Evolutionary conservation across 1,140 invertebrate species (phyloP).

Genomic region (Neodiprion pinetum): DNA sequence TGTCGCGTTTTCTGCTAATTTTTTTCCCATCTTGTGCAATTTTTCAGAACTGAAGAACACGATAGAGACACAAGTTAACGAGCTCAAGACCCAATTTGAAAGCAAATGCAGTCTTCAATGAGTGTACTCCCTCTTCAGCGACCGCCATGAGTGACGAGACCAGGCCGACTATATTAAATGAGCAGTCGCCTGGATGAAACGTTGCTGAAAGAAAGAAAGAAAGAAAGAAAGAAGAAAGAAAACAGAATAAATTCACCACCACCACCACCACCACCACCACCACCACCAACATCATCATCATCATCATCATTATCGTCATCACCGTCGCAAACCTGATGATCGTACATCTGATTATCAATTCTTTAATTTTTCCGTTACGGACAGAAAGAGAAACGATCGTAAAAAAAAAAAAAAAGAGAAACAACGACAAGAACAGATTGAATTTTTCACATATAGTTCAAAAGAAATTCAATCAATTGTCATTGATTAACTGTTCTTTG

Average conservation of each 20-base stretch:
- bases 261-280: constrained; percentile 8
- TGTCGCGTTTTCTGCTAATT: constrained; percentile 50
- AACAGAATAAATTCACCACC: constrained; percentile 24
- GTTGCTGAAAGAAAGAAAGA: constrained; percentile 21
- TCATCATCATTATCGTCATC: too few species aligned
- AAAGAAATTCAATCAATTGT: too few species aligned
- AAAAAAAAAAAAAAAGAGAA: constrained; percentile 22
- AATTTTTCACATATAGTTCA: too few species aligned
- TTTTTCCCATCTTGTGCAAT: constrained; percentile 31
- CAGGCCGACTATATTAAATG: constrained; percentile 24
- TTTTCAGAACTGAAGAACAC: constrained; percentile 92
- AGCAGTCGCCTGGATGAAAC: constrained; percentile 18
- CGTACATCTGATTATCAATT: constrained; percentile 38
- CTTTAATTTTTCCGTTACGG: constrained; percentile 33
- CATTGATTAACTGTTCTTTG: too few species aligned
- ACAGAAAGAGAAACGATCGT: constrained; percentile 16
- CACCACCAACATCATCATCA: too few species aligned
- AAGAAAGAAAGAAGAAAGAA: constrained; percentile 28
- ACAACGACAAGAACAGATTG: too few species aligned
- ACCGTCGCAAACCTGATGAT: constrained; percentile 32
- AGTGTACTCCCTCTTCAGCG: constrained; percentile 47
- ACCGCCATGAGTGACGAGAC: not conserved
- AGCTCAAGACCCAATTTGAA: constrained; percentile 92
- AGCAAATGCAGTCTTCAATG: constrained; percentile 92
- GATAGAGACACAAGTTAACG: constrained; percentile 93